A percentile compares a stretch with the other conserved stretches of the same genome.
These are phyloP conservation scores for Pandemis cinnamomeana DNA, from an alignment of 2,888 invertebrate species.

Conservation along the genomic window DNA sequence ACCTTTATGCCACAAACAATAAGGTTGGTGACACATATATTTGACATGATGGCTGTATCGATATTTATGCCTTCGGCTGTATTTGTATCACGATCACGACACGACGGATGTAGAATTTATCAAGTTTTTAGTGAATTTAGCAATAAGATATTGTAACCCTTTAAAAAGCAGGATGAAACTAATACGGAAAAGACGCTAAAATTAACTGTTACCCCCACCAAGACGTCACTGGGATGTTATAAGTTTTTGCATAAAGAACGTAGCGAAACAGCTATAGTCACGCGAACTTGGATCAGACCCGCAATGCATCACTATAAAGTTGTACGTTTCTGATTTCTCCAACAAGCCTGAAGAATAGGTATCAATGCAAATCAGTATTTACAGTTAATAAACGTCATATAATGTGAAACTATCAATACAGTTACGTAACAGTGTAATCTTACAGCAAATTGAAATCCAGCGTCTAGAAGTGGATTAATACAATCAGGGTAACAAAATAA, in stretches of 20 bases:
- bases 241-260: constrained; percentile 40
- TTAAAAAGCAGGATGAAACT: too few relatives aligned
- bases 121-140: background rate
- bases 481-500: background rate
- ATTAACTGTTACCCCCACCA: background rate
- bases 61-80: too few relatives aligned
- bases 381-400: background rate
- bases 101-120: background rate
- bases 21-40: too few relatives aligned
- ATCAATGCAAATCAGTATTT: constrained; percentile 36
- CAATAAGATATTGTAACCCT: background rate
- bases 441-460: background rate
- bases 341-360: constrained; percentile 41
- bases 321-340: constrained; percentile 44
- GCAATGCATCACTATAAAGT: constrained; percentile 73
- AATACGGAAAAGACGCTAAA: too few relatives aligned
- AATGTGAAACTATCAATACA: background rate
- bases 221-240: background rate
- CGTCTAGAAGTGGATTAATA: constrained; percentile 4
- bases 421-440: background rate
- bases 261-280: constrained; percentile 57
- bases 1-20: too few relatives aligned
- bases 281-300: constrained; percentile 62
- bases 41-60: too few relatives aligned
- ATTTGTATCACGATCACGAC: too few relatives aligned